Evolutionary conservation across 2,113 vertebrate species (phyloP).

Genomic region (Nettapus auritus): DNA sequence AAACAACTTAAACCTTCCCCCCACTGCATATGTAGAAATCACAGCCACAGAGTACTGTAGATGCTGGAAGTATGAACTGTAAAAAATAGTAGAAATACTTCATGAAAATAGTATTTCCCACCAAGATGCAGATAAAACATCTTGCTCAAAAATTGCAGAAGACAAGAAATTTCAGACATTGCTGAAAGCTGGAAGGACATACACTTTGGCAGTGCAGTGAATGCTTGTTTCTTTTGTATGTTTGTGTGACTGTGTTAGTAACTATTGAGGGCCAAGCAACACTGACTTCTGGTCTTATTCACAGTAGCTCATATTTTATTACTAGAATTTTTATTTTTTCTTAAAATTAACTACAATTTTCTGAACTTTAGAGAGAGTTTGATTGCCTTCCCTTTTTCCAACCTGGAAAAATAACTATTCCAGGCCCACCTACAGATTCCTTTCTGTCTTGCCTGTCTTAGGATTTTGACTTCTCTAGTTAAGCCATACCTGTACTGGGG

Average conservation of each 20-base stretch:
- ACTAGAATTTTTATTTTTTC: background rate
- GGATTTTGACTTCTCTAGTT: background rate
- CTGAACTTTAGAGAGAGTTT: background rate
- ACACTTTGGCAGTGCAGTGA: background rate
- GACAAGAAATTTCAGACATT: background rate
- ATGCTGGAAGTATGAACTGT: fast-evolving
- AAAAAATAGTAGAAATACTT: background rate
- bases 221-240: background rate
- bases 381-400: background rate
- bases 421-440: background rate
- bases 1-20: background rate
- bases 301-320: background rate
- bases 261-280: background rate
- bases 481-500: background rate
- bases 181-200: background rate
- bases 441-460: background rate
- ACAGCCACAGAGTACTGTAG: background rate
- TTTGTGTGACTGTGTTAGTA: background rate
- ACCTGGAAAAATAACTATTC: background rate
- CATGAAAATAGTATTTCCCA: background rate
- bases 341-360: background rate
- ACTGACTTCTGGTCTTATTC: background rate
- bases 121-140: background rate
- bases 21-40: background rate
- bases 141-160: background rate